These are phyloP conservation scores for Mirounga angustirostris DNA, from an alignment of 2,113 vertebrate species.

Conservation along the genomic window DNA sequence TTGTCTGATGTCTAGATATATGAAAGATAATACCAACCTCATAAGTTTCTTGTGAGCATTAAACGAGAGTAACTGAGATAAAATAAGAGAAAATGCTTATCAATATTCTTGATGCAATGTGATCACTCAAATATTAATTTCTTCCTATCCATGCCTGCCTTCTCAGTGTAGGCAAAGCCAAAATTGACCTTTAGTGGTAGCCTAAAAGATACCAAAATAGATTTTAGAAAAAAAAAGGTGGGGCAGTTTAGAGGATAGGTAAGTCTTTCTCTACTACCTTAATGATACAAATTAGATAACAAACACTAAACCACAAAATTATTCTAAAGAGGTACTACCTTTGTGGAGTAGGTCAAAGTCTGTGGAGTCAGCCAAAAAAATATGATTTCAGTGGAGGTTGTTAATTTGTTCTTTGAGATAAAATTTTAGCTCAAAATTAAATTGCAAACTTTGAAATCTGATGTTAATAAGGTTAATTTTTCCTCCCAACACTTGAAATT, in stretches of 20 bases:
- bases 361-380: background rate
- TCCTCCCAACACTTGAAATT: background rate
- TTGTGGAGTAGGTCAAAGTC: background rate
- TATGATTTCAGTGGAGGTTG: background rate
- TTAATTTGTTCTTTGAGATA: background rate
- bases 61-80: background rate
- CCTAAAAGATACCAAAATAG: background rate
- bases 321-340: background rate
- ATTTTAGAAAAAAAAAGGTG: background rate
- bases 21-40: background rate
- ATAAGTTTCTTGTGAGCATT: background rate
- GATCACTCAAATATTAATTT: background rate
- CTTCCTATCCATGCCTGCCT: background rate
- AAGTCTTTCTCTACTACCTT: background rate
- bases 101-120: background rate
- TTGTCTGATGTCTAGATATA: background rate
- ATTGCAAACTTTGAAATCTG: background rate
- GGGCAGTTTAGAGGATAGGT: background rate
- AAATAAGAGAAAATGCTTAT: background rate
- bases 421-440: background rate
- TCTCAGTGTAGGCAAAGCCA: background rate
- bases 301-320: background rate
- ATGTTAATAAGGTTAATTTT: background rate
- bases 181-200: background rate
- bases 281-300: background rate